These are phyloP conservation scores for Alaudala cheleensis DNA, from an alignment of 2,113 vertebrate genomes.

Conservation along the genomic window DNA sequence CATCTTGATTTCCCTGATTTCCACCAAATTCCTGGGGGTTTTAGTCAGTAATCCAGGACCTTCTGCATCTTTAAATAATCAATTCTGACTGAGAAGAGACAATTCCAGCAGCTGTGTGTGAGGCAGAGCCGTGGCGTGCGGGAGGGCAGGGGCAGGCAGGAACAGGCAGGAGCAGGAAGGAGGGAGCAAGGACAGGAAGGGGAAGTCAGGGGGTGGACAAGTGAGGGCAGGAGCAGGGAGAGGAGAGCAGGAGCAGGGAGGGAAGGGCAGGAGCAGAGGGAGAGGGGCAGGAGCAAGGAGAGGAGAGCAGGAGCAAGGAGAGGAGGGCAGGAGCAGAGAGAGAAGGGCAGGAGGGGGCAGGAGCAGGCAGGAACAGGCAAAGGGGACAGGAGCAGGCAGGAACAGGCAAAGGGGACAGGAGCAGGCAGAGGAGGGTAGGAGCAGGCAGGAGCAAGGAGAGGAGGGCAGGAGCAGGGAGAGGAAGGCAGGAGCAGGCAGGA, in stretches of 20 bases:
- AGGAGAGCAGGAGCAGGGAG: too few relatives aligned
- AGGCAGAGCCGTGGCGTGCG: neutral
- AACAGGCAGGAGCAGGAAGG: neutral
- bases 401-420: neutral
- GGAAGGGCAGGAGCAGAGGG: too few relatives aligned
- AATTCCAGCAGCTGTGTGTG: neutral
- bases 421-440: neutral
- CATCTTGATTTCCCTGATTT: neutral
- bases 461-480: neutral
- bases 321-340: neutral
- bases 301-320: accelerated
- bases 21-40: neutral
- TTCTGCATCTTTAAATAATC: neutral
- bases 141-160: neutral
- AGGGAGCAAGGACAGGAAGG: neutral
- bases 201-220: too few relatives aligned
- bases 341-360: neutral
- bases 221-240: neutral
- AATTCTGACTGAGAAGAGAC: neutral
- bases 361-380: neutral
- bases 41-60: neutral
- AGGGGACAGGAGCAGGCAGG: too few relatives aligned
- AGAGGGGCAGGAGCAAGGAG: too few relatives aligned
- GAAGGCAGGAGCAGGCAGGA: accelerated
- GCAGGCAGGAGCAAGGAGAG: neutral